Conservation (phyloP, 2,888 invertebrate genomes). For the Stramonita haemastoma region DNA sequence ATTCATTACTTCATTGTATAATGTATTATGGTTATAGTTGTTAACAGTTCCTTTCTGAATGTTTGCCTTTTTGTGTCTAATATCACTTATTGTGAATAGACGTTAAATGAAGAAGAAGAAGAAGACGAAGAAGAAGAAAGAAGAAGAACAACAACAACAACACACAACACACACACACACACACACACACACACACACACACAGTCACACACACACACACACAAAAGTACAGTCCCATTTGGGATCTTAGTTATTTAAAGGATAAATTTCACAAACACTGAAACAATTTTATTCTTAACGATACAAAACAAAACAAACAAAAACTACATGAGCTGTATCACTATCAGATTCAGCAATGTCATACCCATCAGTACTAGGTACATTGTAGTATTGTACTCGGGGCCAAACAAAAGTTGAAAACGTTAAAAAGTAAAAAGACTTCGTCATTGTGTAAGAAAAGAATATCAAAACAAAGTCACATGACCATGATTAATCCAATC, state of each 20-base stretch:
- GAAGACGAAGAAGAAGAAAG: no score
- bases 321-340: neutral
- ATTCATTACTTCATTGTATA: no score
- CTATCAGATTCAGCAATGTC: neutral
- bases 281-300: neutral
- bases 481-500: neutral
- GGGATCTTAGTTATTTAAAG: neutral
- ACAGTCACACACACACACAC: constrained; percentile 21
- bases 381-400: neutral
- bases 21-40: no score
- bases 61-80: no score
- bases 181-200: constrained; percentile 7
- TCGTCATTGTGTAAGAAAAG: neutral
- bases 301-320: neutral
- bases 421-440: no score
- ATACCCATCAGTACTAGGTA: neutral
- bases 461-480: neutral
- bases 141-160: no score
- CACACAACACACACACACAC: no score
- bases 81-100: no score
- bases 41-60: no score
- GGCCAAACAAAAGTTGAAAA: no score
- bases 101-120: no score
- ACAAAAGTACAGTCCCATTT: neutral
- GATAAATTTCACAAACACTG: neutral